Conservation (phyloP, 2,797 vertebrate species). For the Acanthornis magna region DNA sequence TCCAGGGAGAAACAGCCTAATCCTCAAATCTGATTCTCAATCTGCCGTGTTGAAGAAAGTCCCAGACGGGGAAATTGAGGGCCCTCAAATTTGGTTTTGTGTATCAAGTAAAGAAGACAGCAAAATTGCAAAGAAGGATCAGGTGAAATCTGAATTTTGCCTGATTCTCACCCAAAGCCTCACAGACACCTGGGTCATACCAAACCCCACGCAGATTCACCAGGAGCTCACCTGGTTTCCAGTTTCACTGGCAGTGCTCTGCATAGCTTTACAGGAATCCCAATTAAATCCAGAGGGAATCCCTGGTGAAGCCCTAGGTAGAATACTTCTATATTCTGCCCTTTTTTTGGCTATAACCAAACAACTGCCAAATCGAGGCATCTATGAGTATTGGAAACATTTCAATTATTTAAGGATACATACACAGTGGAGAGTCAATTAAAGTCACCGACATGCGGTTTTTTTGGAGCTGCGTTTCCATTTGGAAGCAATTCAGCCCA, state of each 20-base stretch:
- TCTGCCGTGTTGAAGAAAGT: not conserved
- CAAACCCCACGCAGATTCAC: not conserved
- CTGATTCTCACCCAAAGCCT: constrained; percentile 1
- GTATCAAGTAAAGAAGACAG: not conserved
- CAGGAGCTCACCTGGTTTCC: constrained; percentile 29
- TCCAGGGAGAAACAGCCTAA: not conserved
- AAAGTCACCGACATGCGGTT: not conserved
- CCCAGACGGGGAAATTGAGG: not conserved
- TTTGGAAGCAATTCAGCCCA: constrained; percentile 54
- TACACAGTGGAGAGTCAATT: constrained; percentile 12
- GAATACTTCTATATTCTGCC: not conserved
- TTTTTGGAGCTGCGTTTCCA: constrained; percentile 1
- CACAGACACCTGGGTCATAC: not conserved
- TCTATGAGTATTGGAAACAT: not conserved
- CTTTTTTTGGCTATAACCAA: not conserved
- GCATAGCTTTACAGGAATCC: not conserved
- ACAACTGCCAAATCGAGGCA: not conserved
- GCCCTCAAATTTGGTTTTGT: not conserved
- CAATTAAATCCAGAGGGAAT: not conserved
- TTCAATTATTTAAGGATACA: constrained; percentile 3
- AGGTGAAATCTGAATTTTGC: not conserved
- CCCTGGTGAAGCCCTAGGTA: not conserved
- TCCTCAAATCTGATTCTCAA: not conserved
- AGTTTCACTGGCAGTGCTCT: not conserved
- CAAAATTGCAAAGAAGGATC: not conserved